Conservation (phyloP, 2,888 invertebrate genomes). For the Ischnura elegans region DNA sequence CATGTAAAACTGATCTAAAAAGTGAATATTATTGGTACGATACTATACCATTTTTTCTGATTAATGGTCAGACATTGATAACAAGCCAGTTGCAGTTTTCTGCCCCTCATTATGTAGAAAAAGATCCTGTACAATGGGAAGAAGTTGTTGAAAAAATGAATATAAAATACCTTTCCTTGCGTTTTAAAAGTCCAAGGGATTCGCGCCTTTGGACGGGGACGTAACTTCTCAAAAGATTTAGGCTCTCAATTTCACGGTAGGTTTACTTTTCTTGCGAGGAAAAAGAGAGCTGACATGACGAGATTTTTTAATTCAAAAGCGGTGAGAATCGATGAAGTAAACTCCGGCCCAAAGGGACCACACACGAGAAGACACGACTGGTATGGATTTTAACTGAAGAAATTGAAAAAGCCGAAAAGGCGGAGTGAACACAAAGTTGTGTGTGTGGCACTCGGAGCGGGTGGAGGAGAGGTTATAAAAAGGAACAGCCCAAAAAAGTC, state of each 20-base stretch:
- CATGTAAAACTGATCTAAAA: no score
- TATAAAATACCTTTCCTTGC: not conserved
- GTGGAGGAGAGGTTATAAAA: not conserved
- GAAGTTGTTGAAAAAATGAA: no score
- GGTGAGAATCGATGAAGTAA: conserved; percentile 18
- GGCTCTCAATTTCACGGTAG: conserved; percentile 22
- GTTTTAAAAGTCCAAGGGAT: not conserved
- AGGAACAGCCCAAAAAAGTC: not conserved
- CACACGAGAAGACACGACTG: not conserved
- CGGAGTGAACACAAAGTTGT: conserved; percentile 6
- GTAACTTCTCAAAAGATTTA: not conserved
- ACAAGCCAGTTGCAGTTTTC: no score
- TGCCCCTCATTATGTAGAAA: no score
- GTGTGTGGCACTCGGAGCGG: not conserved
- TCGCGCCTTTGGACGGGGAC: not conserved
- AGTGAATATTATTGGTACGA: no score
- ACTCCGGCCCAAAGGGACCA: conserved; percentile 23
- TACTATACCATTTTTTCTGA: no score
- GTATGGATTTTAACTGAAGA: not conserved
- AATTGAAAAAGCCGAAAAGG: not conserved
- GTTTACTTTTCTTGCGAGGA: not conserved
- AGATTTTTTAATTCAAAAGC: not conserved
- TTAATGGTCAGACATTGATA: no score
- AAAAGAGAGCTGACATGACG: conserved; percentile 32
- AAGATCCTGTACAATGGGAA: no score